A percentile compares a stretch with the other conserved stretches of the same genome.
Conservation (phyloP, 2,113 vertebrate species). For the Osmerus eperlanus region DNA sequence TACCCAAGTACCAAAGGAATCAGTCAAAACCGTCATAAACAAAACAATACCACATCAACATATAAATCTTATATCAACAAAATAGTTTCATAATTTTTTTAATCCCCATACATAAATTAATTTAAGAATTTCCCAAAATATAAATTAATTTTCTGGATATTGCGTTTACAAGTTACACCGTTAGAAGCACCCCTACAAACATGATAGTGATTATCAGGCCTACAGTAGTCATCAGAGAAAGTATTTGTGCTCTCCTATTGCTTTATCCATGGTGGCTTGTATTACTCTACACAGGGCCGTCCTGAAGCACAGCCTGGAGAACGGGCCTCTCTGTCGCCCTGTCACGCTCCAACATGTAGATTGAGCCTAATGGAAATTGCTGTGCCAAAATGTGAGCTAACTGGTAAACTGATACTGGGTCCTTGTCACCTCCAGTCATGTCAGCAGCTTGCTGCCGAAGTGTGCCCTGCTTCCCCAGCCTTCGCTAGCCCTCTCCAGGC, state of each 20-base stretch:
- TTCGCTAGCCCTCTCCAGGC: neutral
- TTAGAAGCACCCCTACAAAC: too few relatives aligned
- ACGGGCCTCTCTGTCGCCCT: neutral
- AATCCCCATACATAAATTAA: too few relatives aligned
- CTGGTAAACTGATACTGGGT: constrained; percentile 71
- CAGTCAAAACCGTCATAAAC: too few relatives aligned
- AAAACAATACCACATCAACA: too few relatives aligned
- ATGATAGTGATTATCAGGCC: too few relatives aligned
- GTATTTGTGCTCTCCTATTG: neutral
- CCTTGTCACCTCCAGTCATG: constrained; percentile 72
- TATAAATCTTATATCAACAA: too few relatives aligned
- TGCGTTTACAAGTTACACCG: too few relatives aligned
- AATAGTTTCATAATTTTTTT: too few relatives aligned
- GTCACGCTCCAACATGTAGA: constrained; percentile 51
- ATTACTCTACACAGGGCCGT: neutral
- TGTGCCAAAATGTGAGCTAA: constrained; percentile 62
- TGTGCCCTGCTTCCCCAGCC: constrained; percentile 54
- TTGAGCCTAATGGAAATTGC: constrained; percentile 65
- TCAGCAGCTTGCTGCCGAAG: constrained; percentile 58
- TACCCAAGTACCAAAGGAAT: too few relatives aligned
- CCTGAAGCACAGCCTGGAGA: neutral
- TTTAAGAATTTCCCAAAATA: too few relatives aligned
- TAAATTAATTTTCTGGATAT: too few relatives aligned
- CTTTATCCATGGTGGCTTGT: neutral
- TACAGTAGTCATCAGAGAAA: neutral